Conservation (phyloP, 1,140 invertebrate genomes). For the Drosophila triauraria region DNA sequence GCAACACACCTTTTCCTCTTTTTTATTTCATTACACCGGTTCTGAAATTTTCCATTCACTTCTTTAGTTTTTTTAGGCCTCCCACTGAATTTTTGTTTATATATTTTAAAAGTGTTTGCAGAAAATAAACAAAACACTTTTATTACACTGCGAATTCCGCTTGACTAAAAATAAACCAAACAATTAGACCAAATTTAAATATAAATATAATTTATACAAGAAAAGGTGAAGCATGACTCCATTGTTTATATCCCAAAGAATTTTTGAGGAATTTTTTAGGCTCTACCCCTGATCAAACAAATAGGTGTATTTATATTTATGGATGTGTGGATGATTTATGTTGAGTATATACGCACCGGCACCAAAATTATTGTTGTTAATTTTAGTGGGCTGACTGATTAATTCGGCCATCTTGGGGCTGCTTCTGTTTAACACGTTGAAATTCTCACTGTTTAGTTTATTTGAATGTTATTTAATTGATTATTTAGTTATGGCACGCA, state of each 20-base stretch:
- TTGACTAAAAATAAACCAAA: slow-evolving; percentile 49
- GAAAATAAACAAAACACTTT: slow-evolving; percentile 43
- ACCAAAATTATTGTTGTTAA: slow-evolving; percentile 81
- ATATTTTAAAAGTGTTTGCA: slow-evolving; percentile 28
- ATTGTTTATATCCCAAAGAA: slow-evolving; percentile 38
- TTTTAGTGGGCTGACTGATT: slow-evolving; percentile 79
- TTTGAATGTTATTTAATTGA: slow-evolving; percentile 20
- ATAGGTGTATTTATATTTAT: slow-evolving; percentile 8
- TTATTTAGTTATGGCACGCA: slow-evolving; percentile 66
- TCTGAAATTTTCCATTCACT: slow-evolving; percentile 1
- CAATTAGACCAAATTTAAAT: slow-evolving; percentile 19
- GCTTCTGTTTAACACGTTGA: slow-evolving; percentile 10
- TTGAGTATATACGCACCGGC: slow-evolving; percentile 69
- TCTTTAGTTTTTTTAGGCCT: background rate
- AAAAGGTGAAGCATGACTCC: slow-evolving; percentile 15
- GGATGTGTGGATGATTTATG: slow-evolving; percentile 25
- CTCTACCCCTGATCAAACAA: slow-evolving; percentile 12
- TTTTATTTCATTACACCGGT: background rate
- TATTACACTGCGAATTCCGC: slow-evolving; percentile 39
- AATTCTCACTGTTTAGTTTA: slow-evolving; percentile 4
- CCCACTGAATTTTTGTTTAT: slow-evolving; percentile 28
- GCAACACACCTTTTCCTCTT: background rate
- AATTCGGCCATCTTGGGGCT: slow-evolving; percentile 74
- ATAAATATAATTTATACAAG: slow-evolving; percentile 38
- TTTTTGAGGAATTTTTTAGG: slow-evolving; percentile 13